Evolutionary conservation across 2,888 invertebrate genomes (phyloP).

Genomic region (Linyphia triangularis): DNA sequence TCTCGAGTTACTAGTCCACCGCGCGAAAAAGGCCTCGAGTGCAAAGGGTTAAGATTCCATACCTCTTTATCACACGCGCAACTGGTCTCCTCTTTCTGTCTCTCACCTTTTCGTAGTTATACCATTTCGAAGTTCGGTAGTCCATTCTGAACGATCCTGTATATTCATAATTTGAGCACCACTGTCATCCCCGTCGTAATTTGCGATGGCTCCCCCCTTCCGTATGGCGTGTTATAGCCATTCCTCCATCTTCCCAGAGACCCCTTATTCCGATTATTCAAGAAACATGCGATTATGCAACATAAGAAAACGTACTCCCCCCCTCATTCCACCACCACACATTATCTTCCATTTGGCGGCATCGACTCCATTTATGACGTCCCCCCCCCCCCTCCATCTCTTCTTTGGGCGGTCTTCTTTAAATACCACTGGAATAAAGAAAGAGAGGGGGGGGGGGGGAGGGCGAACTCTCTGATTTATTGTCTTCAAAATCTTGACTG

Average conservation of each 20-base stretch:
- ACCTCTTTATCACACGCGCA: too few relatives aligned
- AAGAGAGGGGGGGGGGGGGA: conserved; percentile 26
- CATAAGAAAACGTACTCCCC: conserved; percentile 51
- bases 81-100: too few relatives aligned
- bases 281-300: conserved; percentile 70
- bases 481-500: conserved; percentile 63
- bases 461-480: conserved; percentile 59
- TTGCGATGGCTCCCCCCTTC: not conserved
- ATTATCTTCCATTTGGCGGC: conserved; percentile 46
- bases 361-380: conserved; percentile 52
- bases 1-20: too few relatives aligned
- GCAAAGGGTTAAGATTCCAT: too few relatives aligned
- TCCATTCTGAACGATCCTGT: too few relatives aligned
- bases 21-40: too few relatives aligned
- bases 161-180: too few relatives aligned
- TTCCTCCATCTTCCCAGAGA: not conserved
- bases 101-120: too few relatives aligned
- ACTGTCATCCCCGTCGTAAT: too few relatives aligned
- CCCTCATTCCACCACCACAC: conserved; percentile 2
- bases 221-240: conserved; percentile 4
- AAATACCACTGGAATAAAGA: conserved; percentile 56
- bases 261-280: conserved; percentile 23
- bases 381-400: conserved; percentile 1
- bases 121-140: too few relatives aligned
- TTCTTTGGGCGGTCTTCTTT: conserved; percentile 55